These are phyloP conservation scores for Clytia hemisphaerica DNA, from an alignment of 30 jellyfish, hydroid and myxozoan species.

Conservation along the genomic window DNA sequence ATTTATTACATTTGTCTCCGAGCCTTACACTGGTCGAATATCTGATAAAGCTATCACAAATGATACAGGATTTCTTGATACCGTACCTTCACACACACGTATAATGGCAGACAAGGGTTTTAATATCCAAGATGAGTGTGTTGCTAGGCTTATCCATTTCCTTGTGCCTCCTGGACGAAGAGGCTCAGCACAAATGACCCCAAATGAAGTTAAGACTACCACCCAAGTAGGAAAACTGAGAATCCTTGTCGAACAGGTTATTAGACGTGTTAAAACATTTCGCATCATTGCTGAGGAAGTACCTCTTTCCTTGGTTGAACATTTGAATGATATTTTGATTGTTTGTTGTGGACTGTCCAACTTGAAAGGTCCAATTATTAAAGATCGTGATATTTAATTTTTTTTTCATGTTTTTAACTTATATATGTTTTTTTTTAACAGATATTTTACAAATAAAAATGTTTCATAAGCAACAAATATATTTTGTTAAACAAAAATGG, in stretches of 20 bases:
- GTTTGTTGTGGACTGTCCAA: constrained; percentile 21
- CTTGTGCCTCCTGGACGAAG: constrained; percentile 26
- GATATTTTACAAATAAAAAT: too few relatives aligned
- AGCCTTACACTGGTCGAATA: constrained; percentile 33
- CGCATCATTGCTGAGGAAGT: constrained; percentile 18
- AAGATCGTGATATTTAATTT: background rate
- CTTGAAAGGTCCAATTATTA: background rate
- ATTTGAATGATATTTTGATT: constrained; percentile 14
- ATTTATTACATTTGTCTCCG: constrained; percentile 20
- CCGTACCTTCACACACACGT: constrained; percentile 10
- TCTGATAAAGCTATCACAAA: constrained; percentile 28
- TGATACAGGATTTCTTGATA: constrained; percentile 13
- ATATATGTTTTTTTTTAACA: too few relatives aligned
- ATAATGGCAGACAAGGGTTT: constrained; percentile 31
- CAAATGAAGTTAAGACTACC: constrained; percentile 1
- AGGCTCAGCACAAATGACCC: constrained; percentile 24
- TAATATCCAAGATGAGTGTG: constrained; percentile 20
- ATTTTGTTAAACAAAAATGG: too few relatives aligned
- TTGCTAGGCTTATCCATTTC: constrained; percentile 13
- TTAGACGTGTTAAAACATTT: constrained; percentile 26
- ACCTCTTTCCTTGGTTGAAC: constrained; percentile 13
- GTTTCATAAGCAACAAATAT: too few relatives aligned
- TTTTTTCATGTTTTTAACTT: too few relatives aligned
- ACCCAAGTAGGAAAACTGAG: constrained; percentile 18
- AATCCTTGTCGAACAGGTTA: constrained; percentile 43